phyloP scores from a whole-genome alignment of 2,888 invertebrate species.

The Teleiodes luculella region DNA sequence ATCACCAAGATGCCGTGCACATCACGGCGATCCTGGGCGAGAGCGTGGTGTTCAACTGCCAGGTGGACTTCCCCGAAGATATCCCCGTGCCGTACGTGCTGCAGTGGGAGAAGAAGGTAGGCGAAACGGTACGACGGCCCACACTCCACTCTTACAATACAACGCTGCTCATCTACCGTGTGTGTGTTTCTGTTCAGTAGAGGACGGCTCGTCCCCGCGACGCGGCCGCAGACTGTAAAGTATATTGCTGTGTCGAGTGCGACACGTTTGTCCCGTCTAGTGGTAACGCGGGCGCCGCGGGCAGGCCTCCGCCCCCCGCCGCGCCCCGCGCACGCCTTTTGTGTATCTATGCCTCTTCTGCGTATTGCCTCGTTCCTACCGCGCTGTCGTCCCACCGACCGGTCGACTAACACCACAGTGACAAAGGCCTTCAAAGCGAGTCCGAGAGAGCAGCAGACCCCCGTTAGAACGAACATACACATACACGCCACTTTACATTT shows the following conservation, averaged over 20 bases:
- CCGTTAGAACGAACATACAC: slow-evolving; percentile 74
- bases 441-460: slow-evolving; percentile 80
- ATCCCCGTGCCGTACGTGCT: slow-evolving; percentile 98
- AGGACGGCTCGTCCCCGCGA: slow-evolving; percentile 72
- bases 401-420: slow-evolving; percentile 70
- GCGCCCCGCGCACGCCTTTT: slow-evolving; percentile 60
- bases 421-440: slow-evolving; percentile 78
- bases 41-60: slow-evolving; percentile 98
- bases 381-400: slow-evolving; percentile 54
- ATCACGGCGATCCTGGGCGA: slow-evolving; percentile 98
- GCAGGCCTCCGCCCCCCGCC: slow-evolving; percentile 52
- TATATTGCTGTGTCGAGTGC: slow-evolving; percentile 64
- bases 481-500: slow-evolving; percentile 72
- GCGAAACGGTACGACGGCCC: slow-evolving; percentile 93
- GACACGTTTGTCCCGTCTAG: slow-evolving; percentile 64
- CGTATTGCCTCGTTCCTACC: slow-evolving; percentile 64
- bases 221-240: slow-evolving; percentile 73
- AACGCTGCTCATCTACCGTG: slow-evolving; percentile 77
- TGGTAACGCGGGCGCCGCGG: slow-evolving; percentile 54
- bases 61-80: slow-evolving; percentile 97
- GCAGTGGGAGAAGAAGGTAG: slow-evolving; percentile 99
- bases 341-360: slow-evolving; percentile 69
- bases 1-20: slow-evolving; percentile 95
- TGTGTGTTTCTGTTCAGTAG: slow-evolving; percentile 79
- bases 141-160: slow-evolving; percentile 78